Evolutionary conservation across 2,888 invertebrate genomes (phyloP).

Genomic region (Drosophila algonquin): DNA sequence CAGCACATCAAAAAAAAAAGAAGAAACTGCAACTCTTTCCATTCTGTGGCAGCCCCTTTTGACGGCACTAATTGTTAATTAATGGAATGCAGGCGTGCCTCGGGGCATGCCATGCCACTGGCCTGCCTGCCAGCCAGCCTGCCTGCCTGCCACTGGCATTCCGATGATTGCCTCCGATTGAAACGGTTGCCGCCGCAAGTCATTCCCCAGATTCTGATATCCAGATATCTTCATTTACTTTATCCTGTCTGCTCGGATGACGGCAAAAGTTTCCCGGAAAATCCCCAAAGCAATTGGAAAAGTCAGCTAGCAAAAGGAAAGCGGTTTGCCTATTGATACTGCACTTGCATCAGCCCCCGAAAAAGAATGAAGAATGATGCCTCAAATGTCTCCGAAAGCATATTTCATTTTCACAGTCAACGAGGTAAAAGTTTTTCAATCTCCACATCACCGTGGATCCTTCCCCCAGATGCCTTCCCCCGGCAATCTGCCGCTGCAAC

Average conservation of each 20-base stretch:
- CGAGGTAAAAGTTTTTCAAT: conserved; percentile 75
- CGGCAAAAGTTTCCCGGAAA: not conserved
- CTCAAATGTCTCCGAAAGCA: conserved; percentile 50
- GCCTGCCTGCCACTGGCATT: conserved; percentile 43
- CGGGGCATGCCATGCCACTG: not conserved
- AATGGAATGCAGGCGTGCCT: conserved; percentile 64
- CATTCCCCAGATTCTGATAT: not conserved
- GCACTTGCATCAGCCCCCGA: not conserved
- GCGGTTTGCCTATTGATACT: conserved; percentile 22
- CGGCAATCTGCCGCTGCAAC: not conserved
- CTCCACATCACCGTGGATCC: conserved; percentile 52
- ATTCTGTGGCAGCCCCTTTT: conserved; percentile 37
- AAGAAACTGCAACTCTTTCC: not conserved
- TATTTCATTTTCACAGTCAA: conserved; percentile 76
- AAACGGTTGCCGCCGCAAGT: conserved; percentile 1
- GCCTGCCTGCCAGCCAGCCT: too few species aligned
- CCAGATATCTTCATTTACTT: conserved; percentile 10
- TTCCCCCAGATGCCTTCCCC: not conserved
- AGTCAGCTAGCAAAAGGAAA: conserved; percentile 9
- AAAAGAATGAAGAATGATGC: conserved; percentile 22
- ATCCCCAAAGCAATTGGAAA: conserved; percentile 21
- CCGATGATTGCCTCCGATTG: conserved; percentile 27
- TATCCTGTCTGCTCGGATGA: conserved; percentile 3
- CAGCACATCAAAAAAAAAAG: conserved; percentile 20
- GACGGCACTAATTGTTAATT: conserved; percentile 73